Percentiles rank a stretch among this genome's conserved stretches.
phyloP scores from a whole-genome alignment of 2,888 invertebrate genomes.

The Scotopteryx bipunctaria region DNA sequence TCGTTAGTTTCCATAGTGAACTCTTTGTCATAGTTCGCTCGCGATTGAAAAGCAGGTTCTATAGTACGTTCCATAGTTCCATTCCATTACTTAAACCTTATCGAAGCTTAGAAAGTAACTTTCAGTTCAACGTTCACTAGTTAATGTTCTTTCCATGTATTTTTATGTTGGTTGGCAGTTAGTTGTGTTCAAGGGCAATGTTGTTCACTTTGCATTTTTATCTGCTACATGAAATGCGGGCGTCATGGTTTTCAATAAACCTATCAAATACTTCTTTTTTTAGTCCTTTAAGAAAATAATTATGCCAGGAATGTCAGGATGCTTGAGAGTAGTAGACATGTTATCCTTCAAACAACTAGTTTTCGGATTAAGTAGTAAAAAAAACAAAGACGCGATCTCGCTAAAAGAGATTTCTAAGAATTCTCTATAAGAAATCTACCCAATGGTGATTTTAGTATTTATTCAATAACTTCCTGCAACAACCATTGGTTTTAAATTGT shows the following conservation, averaged over 20 bases:
- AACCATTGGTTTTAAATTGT: background rate
- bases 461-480: background rate
- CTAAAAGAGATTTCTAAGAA: constrained; percentile 1
- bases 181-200: constrained; percentile 26
- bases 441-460: background rate
- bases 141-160: constrained; percentile 53
- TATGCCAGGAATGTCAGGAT: background rate
- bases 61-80: constrained; percentile 19
- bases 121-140: constrained; percentile 59
- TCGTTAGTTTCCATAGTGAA: constrained; percentile 12
- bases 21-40: constrained; percentile 20
- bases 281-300: background rate
- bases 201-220: constrained; percentile 28
- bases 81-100: constrained; percentile 30
- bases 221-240: constrained; percentile 29
- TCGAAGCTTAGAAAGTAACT: constrained; percentile 62
- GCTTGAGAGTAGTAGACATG: background rate
- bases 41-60: constrained; percentile 36
- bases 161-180: constrained; percentile 6
- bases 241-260: constrained; percentile 7
- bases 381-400: background rate
- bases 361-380: background rate
- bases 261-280: background rate
- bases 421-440: background rate
- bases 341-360: background rate